Evolutionary conservation across 2,113 vertebrate genomes (phyloP).

Genomic region (Coracopsis vasa): DNA sequence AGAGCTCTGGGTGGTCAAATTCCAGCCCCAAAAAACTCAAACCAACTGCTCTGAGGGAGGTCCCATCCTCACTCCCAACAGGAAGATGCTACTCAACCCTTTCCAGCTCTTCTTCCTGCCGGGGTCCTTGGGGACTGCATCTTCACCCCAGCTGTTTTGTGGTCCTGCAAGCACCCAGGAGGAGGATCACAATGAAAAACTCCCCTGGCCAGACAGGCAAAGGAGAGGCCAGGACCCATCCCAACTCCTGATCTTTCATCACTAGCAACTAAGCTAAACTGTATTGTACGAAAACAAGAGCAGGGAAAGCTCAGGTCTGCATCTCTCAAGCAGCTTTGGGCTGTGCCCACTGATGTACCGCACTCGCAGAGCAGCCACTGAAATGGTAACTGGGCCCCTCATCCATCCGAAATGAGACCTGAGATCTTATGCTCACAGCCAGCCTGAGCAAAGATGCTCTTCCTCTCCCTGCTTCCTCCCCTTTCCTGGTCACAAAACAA

Average conservation of each 20-base stretch:
- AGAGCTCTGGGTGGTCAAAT: background rate
- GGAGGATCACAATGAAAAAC: background rate
- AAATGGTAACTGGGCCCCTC: background rate
- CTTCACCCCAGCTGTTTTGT: background rate
- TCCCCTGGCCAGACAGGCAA: background rate
- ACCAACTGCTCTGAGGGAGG: background rate
- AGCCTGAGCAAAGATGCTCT: background rate
- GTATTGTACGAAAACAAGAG: background rate
- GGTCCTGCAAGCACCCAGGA: background rate
- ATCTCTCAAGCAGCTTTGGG: background rate
- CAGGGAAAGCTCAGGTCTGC: background rate
- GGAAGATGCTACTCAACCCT: background rate
- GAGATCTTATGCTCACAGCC: background rate
- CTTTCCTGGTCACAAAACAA: background rate
- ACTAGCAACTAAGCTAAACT: background rate
- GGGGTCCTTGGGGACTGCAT: background rate
- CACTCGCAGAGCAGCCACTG: background rate
- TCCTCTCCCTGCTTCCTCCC: background rate
- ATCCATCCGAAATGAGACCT: background rate
- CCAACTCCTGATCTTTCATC: background rate
- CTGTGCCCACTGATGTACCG: background rate
- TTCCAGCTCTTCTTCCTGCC: background rate
- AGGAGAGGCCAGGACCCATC: background rate
- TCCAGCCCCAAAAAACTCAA: background rate
- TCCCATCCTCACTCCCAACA: background rate